Base-by-base conservation (phyloP, 2,797 vertebrate species). In the Nyctalus aviator region DNA sequence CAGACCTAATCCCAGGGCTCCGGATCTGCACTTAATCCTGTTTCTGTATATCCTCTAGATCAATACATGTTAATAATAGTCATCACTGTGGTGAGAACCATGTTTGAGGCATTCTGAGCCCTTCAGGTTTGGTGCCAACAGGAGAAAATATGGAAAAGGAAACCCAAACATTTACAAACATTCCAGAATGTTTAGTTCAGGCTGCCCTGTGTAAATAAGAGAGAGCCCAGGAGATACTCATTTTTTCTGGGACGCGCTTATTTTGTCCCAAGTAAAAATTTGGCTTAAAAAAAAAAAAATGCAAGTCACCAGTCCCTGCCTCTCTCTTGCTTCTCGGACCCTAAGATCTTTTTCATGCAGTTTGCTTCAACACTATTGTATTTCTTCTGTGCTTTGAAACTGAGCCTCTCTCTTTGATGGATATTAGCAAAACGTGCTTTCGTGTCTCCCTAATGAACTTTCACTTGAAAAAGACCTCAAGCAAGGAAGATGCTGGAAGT, bases 91-190 rank as follows among this genome's bases (percentile, higher is more conserved):
- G 44, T 37, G 89, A 84, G 71, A 95, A n/a, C 30, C 50, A 5
- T 25, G 53, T 78, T 50, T 77, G 75, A 78, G 32, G 84, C 94
- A 59, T 72, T 92, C 89, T 57, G 59, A 91, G 64, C 44, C 89
- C 82, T 66, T 94, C 53, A 53, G 59, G 46, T 92, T 85, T 95
- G 93, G 85, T 94, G 92, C 92, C 95, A 92, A 86, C 68, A 71
- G 57, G 89, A 95, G 93, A 95, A 96, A 95, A 92, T 90, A 88
- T 50, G 75, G 76, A 88, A 91, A 73, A 88, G 81, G 78, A 93
- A 96, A 92, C 72, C 37, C 72, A 95, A 95, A 95, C 90, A 94
- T 96, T 93, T 93, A 93, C 53, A 95, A 96, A 96, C 82, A 90
- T 84, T 93, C 62, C 27, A 79, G 66, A 83, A 92, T 88, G 78